A percentile compares a stretch with the other conserved stretches of the same genome.
These are phyloP conservation scores for Rugalucina vietnamica DNA, from an alignment of 2,888 invertebrate species.

Conservation along the genomic window DNA sequence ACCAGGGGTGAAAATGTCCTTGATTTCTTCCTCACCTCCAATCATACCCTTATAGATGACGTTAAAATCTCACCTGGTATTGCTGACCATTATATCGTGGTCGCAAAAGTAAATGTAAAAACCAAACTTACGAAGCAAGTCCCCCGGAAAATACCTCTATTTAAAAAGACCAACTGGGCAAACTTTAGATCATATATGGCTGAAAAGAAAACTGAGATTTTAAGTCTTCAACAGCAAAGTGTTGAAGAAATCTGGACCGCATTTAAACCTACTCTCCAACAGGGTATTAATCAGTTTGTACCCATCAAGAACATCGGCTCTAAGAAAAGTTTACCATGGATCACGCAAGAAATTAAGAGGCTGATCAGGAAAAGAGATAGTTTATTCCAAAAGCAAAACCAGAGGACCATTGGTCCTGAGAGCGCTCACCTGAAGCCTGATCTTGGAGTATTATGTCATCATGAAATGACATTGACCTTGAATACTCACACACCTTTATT, in stretches of 20 bases:
- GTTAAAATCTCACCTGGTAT: neutral
- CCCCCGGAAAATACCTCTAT: neutral
- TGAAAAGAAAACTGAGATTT: slow-evolving; percentile 1
- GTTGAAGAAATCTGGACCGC: neutral
- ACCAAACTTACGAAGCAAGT: neutral
- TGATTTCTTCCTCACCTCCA: too few species aligned
- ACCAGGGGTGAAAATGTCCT: too few species aligned
- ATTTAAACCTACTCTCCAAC: neutral
- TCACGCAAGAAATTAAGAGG: neutral
- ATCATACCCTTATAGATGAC: too few species aligned
- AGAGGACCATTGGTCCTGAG: too few species aligned
- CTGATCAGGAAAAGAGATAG: neutral
- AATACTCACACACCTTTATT: too few species aligned
- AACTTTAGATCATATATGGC: neutral
- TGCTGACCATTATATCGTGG: neutral
- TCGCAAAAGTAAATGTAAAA: neutral
- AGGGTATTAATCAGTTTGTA: neutral
- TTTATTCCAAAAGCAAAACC: neutral
- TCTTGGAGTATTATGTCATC: too few species aligned
- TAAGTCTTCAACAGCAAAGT: neutral
- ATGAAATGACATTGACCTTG: too few species aligned
- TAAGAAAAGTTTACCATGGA: slow-evolving; percentile 2
- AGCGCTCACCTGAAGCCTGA: too few species aligned
- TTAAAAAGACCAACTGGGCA: neutral
- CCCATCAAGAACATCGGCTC: neutral